Base-by-base conservation (phyloP, 2,113 vertebrate species). In the Ammodytes dubius region DNA sequence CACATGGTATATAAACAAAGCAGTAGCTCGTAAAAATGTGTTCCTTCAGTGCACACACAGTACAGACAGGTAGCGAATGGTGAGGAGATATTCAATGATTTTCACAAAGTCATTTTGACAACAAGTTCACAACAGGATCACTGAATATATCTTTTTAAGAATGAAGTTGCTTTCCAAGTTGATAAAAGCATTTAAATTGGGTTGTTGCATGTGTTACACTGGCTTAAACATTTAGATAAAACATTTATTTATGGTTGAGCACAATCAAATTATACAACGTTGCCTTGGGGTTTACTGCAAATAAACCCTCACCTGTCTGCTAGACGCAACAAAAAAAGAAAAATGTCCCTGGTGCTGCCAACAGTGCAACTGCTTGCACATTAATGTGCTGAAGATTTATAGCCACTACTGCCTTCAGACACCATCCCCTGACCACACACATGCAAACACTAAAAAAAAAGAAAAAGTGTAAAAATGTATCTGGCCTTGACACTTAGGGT, bases 351-450 rank as follows among this genome's bases (percentile, higher is more conserved):
- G 7, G 37, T 53, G 53, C 60, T 19, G 19, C 14, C 54, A 63
- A 11, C 64, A 43, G 45, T 13, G 12, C 75, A 66, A 49, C 49
- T 64, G 14, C 65, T 65, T 57, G 4, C 50, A 27, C 27, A 8
- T 40, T 75, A 69, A 77, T 80, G 82, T 57, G 59, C 58, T 49
- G 52, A 56, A 58, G 84, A 84, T 89, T 85, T 84, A 86, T 75
- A 12, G 71, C 4, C 9, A 0, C 58, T 13, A 49, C 68, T 69
- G 39, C 74, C 67, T 84, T 64, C 58, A 68, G 85, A 79, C 77
- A 19, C 11, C 8, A 68, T 73, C 56, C 60, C 15, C 78, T 85
- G 79, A 85, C 88, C 87, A 89, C 87, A 90, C 87, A 80, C 80
- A 17, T 10, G 49, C 65, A 86, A 75, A 87, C 60, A 27, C 56